These are phyloP conservation scores for Lophura nycthemera DNA, from an alignment of 2,113 vertebrate genomes.

Conservation along the genomic window DNA sequence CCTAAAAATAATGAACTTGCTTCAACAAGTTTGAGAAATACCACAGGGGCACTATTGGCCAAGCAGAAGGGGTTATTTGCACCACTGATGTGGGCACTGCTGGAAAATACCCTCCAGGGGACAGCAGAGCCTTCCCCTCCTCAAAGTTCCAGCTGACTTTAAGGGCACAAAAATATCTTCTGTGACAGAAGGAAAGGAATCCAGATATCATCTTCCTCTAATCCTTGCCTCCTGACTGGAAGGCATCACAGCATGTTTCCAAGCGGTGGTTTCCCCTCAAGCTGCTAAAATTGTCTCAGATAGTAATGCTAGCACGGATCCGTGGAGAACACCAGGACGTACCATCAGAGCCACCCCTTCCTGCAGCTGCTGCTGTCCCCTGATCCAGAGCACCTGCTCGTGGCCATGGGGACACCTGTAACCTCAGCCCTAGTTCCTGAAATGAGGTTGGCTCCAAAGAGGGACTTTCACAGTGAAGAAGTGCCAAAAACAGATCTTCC, in stretches of 20 bases:
- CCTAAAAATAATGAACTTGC: not conserved
- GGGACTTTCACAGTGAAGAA: conserved; percentile 24
- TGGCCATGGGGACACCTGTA: not conserved
- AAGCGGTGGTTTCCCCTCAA: not conserved
- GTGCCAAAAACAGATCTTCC: conserved; percentile 42
- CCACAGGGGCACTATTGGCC: not conserved
- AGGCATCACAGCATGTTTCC: not conserved
- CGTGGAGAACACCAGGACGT: not conserved
- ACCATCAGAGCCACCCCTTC: not conserved
- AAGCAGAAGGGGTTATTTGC: not conserved
- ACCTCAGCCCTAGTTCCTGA: not conserved
- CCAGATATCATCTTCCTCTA: not conserved
- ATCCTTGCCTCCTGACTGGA: not conserved
- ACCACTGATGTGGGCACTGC: not conserved
- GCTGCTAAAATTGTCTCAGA: not conserved
- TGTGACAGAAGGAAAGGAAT: not conserved
- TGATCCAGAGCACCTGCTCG: not conserved
- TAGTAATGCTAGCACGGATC: not conserved
- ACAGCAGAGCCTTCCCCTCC: not conserved
- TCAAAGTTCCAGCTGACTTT: not conserved
- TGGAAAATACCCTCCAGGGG: not conserved
- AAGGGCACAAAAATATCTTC: not conserved
- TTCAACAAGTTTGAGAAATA: not conserved
- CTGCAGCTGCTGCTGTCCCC: conserved; percentile 51
- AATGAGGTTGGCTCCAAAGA: not conserved